phyloP scores from a whole-genome alignment of 1,140 invertebrate genomes.

The Ganaspis sp. region DNA sequence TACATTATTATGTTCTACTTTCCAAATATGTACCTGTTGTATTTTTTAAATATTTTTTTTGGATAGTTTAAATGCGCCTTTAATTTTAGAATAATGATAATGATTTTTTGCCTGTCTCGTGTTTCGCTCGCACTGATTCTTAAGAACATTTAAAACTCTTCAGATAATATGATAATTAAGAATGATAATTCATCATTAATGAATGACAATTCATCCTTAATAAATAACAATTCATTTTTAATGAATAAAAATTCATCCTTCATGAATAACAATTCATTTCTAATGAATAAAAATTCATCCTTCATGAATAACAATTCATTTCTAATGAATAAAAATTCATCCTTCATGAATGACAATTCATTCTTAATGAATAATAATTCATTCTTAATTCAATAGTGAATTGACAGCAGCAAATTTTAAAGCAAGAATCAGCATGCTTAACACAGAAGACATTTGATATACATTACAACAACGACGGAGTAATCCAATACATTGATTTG shows the following conservation, averaged over 20 bases:
- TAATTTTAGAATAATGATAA: slow-evolving; percentile 55
- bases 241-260: too few species aligned
- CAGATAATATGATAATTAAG: not conserved
- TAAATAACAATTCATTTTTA: too few species aligned
- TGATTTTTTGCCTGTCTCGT: slow-evolving; percentile 58
- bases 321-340: too few species aligned
- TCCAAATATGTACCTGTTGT: slow-evolving; percentile 65
- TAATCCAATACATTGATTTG: slow-evolving; percentile 52
- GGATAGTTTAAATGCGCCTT: slow-evolving; percentile 60
- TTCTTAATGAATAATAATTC: too few species aligned
- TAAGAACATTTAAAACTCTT: slow-evolving; percentile 19
- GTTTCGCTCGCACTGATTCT: slow-evolving; percentile 67
- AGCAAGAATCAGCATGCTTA: slow-evolving; percentile 67
- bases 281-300: too few species aligned
- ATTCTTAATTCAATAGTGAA: slow-evolving; percentile 24
- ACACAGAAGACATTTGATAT: slow-evolving; percentile 64
- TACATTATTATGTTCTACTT: slow-evolving; percentile 69
- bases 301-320: too few species aligned
- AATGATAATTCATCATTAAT: too few species aligned
- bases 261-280: too few species aligned
- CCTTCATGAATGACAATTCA: too few species aligned
- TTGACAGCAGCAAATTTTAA: slow-evolving; percentile 19
- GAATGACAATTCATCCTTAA: too few species aligned
- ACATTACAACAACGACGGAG: slow-evolving; percentile 62
- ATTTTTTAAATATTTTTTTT: slow-evolving; percentile 52